Conservation (phyloP, 2,888 invertebrate species). For the Apeira syringaria region DNA sequence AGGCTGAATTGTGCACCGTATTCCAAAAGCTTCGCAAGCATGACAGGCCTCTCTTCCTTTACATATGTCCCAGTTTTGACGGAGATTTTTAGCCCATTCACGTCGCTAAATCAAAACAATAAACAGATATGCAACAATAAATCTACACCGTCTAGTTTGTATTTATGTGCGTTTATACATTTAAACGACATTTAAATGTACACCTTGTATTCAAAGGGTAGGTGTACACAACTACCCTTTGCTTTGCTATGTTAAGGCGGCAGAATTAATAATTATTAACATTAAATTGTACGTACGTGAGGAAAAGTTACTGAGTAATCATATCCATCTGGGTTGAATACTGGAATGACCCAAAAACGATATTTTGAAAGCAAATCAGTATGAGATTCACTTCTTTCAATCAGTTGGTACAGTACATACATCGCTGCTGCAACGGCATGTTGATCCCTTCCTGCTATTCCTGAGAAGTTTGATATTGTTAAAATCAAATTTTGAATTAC, state of each 20-base stretch:
- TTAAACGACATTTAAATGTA: too few relatives aligned
- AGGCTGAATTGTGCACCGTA: conserved; percentile 60
- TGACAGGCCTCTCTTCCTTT: conserved; percentile 53
- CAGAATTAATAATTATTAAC: too few relatives aligned
- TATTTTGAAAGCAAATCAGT: conserved; percentile 61
- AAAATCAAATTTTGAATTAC: too few relatives aligned
- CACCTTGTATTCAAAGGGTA: too few relatives aligned
- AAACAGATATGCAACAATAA: too few relatives aligned
- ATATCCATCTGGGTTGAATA: conserved; percentile 76
- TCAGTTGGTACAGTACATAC: conserved; percentile 68
- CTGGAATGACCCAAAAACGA: conserved; percentile 73
- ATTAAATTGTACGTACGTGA: conserved; percentile 47
- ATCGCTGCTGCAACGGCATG: conserved; percentile 71
- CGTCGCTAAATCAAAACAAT: conserved; percentile 46
- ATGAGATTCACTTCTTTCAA: conserved; percentile 64
- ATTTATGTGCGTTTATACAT: neutral
- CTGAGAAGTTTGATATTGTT: too few relatives aligned
- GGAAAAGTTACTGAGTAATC: conserved; percentile 75
- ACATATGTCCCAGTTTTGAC: conserved; percentile 66
- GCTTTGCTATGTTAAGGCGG: too few relatives aligned
- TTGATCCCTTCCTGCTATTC: conserved; percentile 74
- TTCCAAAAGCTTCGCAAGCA: conserved; percentile 53
- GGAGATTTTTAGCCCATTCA: conserved; percentile 71
- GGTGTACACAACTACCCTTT: too few relatives aligned
- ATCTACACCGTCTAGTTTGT: too few relatives aligned